Percentiles rank a stretch among this genome's conserved stretches.
These are phyloP conservation scores for Halocaridina rubra DNA, from an alignment of 2,888 invertebrate species.

Conservation along the genomic window DNA sequence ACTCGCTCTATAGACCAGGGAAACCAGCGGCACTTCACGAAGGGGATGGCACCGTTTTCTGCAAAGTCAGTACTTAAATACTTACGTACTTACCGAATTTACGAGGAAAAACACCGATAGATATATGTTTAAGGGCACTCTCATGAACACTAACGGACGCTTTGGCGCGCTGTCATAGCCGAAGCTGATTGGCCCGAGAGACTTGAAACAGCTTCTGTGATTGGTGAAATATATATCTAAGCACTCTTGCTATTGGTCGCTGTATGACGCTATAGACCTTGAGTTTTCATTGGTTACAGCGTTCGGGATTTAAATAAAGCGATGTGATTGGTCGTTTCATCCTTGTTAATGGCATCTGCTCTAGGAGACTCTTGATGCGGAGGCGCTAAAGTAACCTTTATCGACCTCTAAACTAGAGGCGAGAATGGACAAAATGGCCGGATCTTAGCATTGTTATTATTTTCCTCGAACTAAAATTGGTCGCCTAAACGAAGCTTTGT, in stretches of 20 bases:
- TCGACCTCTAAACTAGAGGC: conserved; percentile 31
- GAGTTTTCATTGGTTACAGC: neutral
- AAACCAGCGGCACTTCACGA: conserved; percentile 10
- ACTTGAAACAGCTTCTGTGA: neutral
- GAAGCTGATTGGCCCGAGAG: conserved; percentile 33
- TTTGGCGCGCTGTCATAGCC: conserved; percentile 46
- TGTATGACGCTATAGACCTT: neutral
- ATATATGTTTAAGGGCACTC: conserved; percentile 34
- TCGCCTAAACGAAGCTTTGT: too few species aligned
- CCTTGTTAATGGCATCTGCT: neutral
- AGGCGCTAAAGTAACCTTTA: conserved; percentile 17
- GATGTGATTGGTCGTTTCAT: neutral
- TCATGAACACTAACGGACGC: conserved; percentile 60
- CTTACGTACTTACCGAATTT: conserved; percentile 47
- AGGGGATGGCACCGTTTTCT: neutral
- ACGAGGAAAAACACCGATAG: conserved; percentile 31
- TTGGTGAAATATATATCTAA: neutral
- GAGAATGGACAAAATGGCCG: conserved; percentile 46
- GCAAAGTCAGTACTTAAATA: neutral
- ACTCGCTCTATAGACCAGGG: neutral
- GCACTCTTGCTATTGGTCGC: neutral
- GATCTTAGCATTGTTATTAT: too few species aligned
- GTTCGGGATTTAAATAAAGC: neutral
- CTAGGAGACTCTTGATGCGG: neutral
- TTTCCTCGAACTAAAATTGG: too few species aligned